Percentiles rank a stretch among this genome's conserved stretches.
Evolutionary conservation across 2,797 vertebrate genomes (phyloP).

Genomic region (Dendrocincla fuliginosa): DNA sequence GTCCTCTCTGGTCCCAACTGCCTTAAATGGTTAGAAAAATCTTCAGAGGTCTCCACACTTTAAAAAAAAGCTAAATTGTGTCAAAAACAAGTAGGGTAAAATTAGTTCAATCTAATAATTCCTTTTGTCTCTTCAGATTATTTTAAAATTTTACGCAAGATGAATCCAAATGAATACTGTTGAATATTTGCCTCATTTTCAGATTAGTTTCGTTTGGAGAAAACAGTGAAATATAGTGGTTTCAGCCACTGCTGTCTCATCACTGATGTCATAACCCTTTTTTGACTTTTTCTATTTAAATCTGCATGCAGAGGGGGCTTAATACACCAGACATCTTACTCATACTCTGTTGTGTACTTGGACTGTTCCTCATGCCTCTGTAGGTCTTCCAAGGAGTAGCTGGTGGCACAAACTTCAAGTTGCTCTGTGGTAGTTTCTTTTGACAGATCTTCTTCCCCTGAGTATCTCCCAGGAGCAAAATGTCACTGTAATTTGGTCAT

Average conservation of each 20-base stretch:
- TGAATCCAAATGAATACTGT: background rate
- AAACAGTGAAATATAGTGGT: background rate
- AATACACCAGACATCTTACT: background rate
- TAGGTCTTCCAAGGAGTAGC: background rate
- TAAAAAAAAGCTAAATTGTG: background rate
- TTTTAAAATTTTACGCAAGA: background rate
- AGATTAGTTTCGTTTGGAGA: background rate
- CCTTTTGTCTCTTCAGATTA: background rate
- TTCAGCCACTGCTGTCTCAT: background rate
- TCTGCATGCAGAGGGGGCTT: background rate
- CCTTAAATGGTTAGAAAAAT: background rate
- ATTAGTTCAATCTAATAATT: background rate
- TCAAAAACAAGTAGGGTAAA: background rate
- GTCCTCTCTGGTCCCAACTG: background rate
- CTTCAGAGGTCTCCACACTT: background rate
- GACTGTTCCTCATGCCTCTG: background rate
- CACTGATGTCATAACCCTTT: background rate
- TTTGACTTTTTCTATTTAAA: background rate
- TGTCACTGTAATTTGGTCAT: slow-evolving; percentile 52
- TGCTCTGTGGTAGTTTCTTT: slow-evolving; percentile 16
- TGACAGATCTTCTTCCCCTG: slow-evolving; percentile 49
- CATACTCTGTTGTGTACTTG: background rate
- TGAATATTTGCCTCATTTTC: background rate
- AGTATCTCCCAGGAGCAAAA: slow-evolving; percentile 41
- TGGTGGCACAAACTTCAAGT: background rate